Evolutionary conservation across 2,888 invertebrate genomes (phyloP).

Genomic region (Dysmachus trigonus): DNA sequence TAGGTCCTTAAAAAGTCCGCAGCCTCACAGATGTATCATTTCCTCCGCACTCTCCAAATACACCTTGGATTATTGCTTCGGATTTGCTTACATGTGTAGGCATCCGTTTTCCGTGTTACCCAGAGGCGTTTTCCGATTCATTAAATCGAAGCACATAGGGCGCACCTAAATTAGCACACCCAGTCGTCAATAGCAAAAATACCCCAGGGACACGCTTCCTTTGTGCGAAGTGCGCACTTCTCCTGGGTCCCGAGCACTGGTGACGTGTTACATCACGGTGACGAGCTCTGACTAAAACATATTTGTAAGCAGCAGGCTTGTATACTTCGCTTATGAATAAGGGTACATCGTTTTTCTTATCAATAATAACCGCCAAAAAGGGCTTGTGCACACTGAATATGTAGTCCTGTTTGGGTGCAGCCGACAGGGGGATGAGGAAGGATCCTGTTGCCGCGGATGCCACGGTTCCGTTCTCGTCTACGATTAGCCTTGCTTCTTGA

Average conservation of each 20-base stretch:
- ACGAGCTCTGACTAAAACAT: not conserved
- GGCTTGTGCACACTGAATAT: slow-evolving; percentile 65
- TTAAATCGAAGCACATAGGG: not conserved
- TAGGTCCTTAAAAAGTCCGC: not conserved
- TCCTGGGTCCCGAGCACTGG: not conserved
- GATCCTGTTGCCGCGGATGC: slow-evolving; percentile 66
- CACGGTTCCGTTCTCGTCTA: slow-evolving; percentile 67
- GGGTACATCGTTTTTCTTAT: slow-evolving; percentile 64
- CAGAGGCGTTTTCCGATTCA: not conserved
- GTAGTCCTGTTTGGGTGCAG: slow-evolving; percentile 57
- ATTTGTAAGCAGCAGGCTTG: slow-evolving; percentile 59
- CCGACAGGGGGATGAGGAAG: slow-evolving; percentile 66
- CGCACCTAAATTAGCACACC: not conserved
- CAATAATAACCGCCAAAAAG: slow-evolving; percentile 67
- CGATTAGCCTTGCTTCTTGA: slow-evolving; percentile 66
- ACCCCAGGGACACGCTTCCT: not conserved
- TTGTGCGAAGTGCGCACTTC: not conserved
- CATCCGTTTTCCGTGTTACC: not conserved
- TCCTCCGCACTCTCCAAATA: not conserved
- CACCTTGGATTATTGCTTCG: not conserved
- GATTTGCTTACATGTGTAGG: not conserved
- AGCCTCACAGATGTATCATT: not conserved
- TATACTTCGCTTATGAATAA: slow-evolving; percentile 67
- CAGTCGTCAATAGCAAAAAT: not conserved
- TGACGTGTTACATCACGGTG: not conserved